Evolutionary conservation across 2,797 vertebrate species (phyloP).

Genomic region (Strix occidentalis): DNA sequence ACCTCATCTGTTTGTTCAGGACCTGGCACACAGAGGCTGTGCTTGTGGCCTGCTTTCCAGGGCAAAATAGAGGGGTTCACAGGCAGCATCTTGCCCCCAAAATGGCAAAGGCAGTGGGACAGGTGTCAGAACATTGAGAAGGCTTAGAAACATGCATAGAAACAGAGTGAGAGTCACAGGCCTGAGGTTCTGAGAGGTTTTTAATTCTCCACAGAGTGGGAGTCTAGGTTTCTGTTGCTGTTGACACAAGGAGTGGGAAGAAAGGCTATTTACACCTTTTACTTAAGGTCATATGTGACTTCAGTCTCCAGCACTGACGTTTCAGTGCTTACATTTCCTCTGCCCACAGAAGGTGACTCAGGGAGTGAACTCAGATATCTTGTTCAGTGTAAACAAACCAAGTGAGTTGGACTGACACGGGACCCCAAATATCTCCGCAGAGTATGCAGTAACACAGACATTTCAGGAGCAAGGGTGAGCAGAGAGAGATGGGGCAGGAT

Average conservation of each 20-base stretch:
- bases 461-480: not conserved
- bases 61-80: not conserved
- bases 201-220: not conserved
- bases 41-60: not conserved
- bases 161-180: not conserved
- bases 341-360: constrained; percentile 9
- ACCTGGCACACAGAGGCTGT: not conserved
- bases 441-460: not conserved
- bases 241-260: not conserved
- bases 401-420: not conserved
- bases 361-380: not conserved
- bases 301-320: not conserved
- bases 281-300: not conserved
- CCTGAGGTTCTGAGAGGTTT: not conserved
- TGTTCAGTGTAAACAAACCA: not conserved
- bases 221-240: not conserved
- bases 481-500: not conserved
- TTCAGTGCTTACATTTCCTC: not conserved
- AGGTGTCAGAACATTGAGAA: not conserved
- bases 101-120: not conserved
- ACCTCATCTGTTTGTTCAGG: not conserved
- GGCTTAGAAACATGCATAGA: not conserved
- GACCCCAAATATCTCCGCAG: not conserved
- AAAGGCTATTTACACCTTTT: not conserved
- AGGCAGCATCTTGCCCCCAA: not conserved